Evolutionary conservation across 2,113 vertebrate genomes (phyloP).

Genomic region (Equus przewalskii): DNA sequence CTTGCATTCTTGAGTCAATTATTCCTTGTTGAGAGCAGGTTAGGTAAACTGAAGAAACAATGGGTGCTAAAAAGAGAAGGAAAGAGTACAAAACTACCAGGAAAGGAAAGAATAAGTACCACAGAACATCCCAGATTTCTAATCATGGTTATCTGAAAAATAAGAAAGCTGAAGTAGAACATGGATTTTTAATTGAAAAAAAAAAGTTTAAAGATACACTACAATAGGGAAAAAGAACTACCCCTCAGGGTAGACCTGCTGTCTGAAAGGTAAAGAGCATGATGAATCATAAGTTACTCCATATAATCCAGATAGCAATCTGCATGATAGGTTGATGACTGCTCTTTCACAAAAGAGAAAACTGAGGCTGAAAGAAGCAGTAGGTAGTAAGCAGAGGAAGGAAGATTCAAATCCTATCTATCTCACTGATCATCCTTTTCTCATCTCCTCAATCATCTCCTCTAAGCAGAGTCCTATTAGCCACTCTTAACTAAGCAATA

Average conservation of each 20-base stretch:
- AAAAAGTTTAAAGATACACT: neutral
- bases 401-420: neutral
- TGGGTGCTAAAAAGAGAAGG: constrained; percentile 39
- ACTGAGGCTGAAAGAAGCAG: neutral
- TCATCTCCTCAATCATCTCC: neutral
- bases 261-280: neutral
- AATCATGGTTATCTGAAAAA: neutral
- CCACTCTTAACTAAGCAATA: neutral
- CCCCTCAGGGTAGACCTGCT: neutral
- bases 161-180: neutral
- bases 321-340: neutral
- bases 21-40: neutral
- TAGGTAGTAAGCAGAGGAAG: neutral
- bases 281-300: neutral
- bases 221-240: neutral
- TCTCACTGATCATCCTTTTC: neutral
- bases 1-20: constrained; percentile 20
- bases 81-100: neutral
- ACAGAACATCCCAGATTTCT: neutral
- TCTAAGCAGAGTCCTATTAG: neutral
- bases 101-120: neutral
- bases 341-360: neutral
- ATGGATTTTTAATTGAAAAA: neutral
- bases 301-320: neutral
- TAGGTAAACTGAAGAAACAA: constrained; percentile 61